These are phyloP conservation scores for Coccyzus lansbergi DNA, from an alignment of 2,797 vertebrate species.

Conservation along the genomic window DNA sequence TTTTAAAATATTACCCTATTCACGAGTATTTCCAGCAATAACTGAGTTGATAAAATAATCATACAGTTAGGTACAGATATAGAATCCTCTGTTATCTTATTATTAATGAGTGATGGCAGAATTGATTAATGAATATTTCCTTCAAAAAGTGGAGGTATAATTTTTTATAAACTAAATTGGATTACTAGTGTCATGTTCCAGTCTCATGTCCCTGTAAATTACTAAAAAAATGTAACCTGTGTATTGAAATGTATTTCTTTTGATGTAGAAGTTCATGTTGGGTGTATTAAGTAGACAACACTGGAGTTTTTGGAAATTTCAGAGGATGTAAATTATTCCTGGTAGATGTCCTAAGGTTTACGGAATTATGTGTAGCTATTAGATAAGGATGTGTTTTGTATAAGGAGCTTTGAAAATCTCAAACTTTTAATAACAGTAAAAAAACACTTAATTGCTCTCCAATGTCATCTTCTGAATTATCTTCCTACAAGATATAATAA, in stretches of 20 bases:
- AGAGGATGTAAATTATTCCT: background rate
- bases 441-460: too few relatives aligned
- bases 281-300: fast-evolving
- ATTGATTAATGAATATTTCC: background rate
- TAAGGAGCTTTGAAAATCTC: background rate
- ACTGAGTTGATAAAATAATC: background rate
- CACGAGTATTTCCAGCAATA: background rate
- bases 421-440: too few relatives aligned
- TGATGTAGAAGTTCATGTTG: background rate
- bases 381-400: background rate
- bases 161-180: background rate
- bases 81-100: background rate
- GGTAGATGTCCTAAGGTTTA: background rate
- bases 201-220: background rate
- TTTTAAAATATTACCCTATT: background rate
- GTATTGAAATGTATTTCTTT: background rate
- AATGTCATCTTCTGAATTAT: too few relatives aligned
- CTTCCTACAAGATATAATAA: background rate
- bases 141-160: background rate
- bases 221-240: background rate
- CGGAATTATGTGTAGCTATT: background rate
- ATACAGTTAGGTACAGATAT: background rate
- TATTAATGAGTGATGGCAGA: background rate
- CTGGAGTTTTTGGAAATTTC: background rate
- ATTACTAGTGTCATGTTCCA: background rate